These are phyloP conservation scores for Labeo catla DNA, from an alignment of 2,113 vertebrate genomes.

Conservation along the genomic window DNA sequence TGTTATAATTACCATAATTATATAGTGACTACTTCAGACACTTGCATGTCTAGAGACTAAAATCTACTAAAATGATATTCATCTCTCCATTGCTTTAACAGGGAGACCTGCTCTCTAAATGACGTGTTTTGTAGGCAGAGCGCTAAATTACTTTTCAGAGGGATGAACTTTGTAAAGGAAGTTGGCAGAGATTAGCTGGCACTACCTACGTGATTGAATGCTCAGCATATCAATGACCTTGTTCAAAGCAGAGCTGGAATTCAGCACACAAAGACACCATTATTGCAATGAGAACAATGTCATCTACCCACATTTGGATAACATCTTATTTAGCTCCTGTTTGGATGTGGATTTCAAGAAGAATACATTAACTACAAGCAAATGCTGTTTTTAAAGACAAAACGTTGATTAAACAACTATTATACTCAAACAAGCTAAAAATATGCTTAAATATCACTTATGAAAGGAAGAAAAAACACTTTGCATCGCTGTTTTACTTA, in stretches of 20 bases:
- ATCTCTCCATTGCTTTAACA: neutral
- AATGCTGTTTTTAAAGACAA: neutral
- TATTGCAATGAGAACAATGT: constrained; percentile 22
- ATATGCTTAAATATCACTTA: neutral
- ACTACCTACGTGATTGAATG: constrained; percentile 37
- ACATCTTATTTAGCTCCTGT: neutral
- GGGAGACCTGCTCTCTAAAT: neutral
- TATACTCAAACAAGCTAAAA: neutral
- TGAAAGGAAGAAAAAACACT: neutral
- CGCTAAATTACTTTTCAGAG: constrained; percentile 17
- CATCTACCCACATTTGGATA: constrained; percentile 10
- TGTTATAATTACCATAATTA: neutral
- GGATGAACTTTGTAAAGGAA: constrained; percentile 34
- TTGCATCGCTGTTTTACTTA: neutral
- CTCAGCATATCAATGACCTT: constrained; percentile 55
- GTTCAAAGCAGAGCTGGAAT: constrained; percentile 39
- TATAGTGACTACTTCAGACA: neutral
- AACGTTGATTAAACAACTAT: neutral
- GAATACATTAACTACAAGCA: neutral
- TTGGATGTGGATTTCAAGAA: neutral
- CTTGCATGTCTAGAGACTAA: neutral
- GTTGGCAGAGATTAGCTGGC: constrained; percentile 42
- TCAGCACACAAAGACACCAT: constrained; percentile 26
- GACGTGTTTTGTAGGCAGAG: neutral
- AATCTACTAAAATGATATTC: neutral